Evolutionary conservation across 92 coral and sea anemone species (phyloP).

Genomic region (Epizoanthus ramosus): DNA sequence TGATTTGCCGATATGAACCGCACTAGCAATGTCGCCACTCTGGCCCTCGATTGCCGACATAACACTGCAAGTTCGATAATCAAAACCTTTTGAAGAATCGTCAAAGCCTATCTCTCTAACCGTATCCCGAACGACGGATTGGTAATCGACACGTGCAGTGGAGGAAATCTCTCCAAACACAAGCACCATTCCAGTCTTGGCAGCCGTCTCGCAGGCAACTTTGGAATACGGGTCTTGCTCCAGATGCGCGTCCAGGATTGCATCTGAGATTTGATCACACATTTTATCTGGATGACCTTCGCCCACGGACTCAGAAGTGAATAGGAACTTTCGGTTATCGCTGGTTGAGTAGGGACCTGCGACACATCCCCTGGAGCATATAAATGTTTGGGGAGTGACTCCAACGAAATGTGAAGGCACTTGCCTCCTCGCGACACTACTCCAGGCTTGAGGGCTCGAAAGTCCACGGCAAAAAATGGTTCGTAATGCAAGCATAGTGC

Average conservation of each 20-base stretch:
- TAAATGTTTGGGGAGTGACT: conserved; percentile 37
- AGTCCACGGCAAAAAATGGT: background rate
- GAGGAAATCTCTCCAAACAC: conserved; percentile 89
- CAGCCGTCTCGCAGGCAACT: conserved; percentile 86
- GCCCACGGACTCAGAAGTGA: conserved; percentile 89
- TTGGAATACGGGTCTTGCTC: conserved; percentile 80
- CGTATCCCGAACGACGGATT: conserved; percentile 79
- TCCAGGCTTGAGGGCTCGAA: conserved; percentile 7
- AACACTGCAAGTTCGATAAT: conserved; percentile 89
- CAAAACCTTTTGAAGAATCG: conserved; percentile 90
- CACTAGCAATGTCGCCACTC: conserved; percentile 64
- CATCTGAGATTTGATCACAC: conserved; percentile 94
- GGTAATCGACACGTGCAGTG: conserved; percentile 76
- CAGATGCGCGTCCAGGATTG: conserved; percentile 85
- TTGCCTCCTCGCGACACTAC: background rate
- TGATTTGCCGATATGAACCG: conserved; percentile 64
- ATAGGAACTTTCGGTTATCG: conserved; percentile 72
- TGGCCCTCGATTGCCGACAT: conserved; percentile 81
- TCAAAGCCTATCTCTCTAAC: conserved; percentile 80
- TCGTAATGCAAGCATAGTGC: conserved; percentile 8
- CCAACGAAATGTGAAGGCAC: background rate
- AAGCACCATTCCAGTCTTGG: conserved; percentile 82
- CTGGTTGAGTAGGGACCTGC: conserved; percentile 67
- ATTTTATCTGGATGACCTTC: conserved; percentile 88
- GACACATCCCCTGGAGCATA: conserved; percentile 51